A percentile compares a stretch with the other conserved stretches of the same genome.
Evolutionary conservation across 1,140 invertebrate species (phyloP).

Genomic region (Adelges cooleyi): DNA sequence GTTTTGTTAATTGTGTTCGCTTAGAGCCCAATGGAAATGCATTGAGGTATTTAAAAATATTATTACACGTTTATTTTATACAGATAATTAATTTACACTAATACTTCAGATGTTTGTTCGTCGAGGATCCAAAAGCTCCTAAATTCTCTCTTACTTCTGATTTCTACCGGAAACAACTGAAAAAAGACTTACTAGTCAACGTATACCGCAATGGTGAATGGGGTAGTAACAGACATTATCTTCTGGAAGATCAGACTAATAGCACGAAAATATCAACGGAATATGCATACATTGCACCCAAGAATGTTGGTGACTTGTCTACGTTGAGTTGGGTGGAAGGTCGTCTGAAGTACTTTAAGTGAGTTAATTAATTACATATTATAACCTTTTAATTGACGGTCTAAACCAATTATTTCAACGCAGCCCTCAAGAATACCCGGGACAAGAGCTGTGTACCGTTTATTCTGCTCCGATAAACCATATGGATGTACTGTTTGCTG

Average conservation of each 20-base stretch:
- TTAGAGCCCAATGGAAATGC: constrained; percentile 3
- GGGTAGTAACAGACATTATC: constrained; percentile 55
- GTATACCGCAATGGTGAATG: constrained; percentile 31
- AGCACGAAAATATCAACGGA: constrained; percentile 39
- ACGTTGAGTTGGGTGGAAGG: constrained; percentile 72
- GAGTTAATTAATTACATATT: constrained; percentile 32
- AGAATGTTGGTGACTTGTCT: constrained; percentile 69
- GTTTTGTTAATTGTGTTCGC: constrained; percentile 37
- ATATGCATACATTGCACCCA: constrained; percentile 68
- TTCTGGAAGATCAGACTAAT: constrained; percentile 46
- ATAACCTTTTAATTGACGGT: too few species aligned
- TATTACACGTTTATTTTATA: constrained; percentile 52
- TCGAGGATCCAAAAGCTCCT: constrained; percentile 32
- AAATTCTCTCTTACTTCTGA: constrained; percentile 39
- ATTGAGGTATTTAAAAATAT: not conserved
- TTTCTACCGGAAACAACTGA: constrained; percentile 34
- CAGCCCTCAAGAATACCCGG: not conserved
- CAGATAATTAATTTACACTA: not conserved
- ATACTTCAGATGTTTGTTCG: constrained; percentile 30
- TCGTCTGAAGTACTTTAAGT: constrained; percentile 42
- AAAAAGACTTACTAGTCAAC: constrained; percentile 42
- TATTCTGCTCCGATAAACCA: constrained; percentile 91
- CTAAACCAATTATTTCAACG: not conserved
- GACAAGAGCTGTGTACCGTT: constrained; percentile 63
- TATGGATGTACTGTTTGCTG: constrained; percentile 90